Percentiles rank a stretch among this genome's conserved stretches.
phyloP scores from a whole-genome alignment of 1,140 invertebrate genomes.

The Diploscapter pachys region DNA sequence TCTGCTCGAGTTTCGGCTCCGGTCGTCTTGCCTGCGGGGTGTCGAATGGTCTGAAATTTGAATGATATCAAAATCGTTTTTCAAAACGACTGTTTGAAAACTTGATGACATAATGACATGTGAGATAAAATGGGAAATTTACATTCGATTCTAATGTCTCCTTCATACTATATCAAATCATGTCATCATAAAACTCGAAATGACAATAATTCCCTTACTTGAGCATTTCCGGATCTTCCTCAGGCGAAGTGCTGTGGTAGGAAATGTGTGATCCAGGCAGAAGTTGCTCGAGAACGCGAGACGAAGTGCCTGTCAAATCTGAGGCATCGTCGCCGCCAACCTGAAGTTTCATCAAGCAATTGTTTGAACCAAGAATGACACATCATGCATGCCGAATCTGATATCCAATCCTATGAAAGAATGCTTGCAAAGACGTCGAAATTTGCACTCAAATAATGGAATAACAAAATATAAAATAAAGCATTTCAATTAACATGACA shows the following conservation, averaged over 20 bases:
- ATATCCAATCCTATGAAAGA: too few species aligned
- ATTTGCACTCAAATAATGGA: too few species aligned
- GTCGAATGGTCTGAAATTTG: constrained; percentile 6
- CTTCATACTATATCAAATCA: neutral
- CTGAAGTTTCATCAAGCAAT: too few species aligned
- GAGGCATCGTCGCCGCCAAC: constrained; percentile 24
- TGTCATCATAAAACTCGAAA: too few species aligned
- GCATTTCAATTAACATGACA: too few species aligned
- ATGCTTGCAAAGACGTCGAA: too few species aligned
- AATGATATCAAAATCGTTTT: neutral
- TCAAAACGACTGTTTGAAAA: neutral
- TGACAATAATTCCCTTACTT: too few species aligned
- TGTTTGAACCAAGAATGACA: too few species aligned
- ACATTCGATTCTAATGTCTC: neutral
- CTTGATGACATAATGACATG: neutral
- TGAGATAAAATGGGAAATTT: neutral
- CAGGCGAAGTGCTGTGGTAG: constrained; percentile 3
- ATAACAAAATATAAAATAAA: too few species aligned
- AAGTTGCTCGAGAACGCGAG: constrained; percentile 15
- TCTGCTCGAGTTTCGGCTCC: constrained; percentile 1
- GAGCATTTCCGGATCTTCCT: too few species aligned
- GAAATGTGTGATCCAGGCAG: constrained; percentile 27
- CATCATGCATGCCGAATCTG: too few species aligned
- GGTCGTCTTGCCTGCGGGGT: constrained; percentile 17
- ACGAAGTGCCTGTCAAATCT: constrained; percentile 11